Evolutionary conservation across 2,888 invertebrate genomes (phyloP).

Genomic region (Orthosia incerta): DNA sequence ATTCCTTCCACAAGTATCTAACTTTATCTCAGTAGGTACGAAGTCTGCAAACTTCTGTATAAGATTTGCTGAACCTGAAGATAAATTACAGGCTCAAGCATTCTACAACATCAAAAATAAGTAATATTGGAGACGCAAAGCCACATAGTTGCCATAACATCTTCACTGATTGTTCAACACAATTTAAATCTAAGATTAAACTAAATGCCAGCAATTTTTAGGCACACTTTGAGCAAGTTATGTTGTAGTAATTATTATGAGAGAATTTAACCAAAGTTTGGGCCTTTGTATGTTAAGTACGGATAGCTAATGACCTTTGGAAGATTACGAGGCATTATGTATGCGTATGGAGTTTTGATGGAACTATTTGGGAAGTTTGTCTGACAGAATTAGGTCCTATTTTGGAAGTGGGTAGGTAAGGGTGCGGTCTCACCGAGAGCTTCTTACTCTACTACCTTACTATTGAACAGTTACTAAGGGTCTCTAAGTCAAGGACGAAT

Average conservation of each 20-base stretch:
- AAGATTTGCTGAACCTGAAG: slow-evolving; percentile 13
- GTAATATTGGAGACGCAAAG: slow-evolving; percentile 17
- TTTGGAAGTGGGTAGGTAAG: background rate
- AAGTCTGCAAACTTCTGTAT: slow-evolving; percentile 20
- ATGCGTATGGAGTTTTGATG: slow-evolving; percentile 15
- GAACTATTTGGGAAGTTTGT: slow-evolving; percentile 20
- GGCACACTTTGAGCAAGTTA: slow-evolving; percentile 29
- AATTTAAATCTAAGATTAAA: slow-evolving; percentile 60
- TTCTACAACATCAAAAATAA: slow-evolving; percentile 25
- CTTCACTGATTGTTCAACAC: slow-evolving; percentile 37
- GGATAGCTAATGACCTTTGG: slow-evolving; percentile 35
- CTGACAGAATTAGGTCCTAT: background rate
- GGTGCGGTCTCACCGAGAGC: no score
- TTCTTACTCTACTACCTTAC: no score
- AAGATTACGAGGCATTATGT: slow-evolving; percentile 29
- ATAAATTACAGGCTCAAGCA: slow-evolving; percentile 18
- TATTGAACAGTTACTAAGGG: no score
- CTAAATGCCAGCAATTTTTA: slow-evolving; percentile 54
- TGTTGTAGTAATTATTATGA: slow-evolving; percentile 47
- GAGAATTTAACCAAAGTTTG: slow-evolving; percentile 30
- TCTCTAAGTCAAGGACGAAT: no score
- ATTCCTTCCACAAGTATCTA: background rate
- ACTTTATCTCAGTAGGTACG: slow-evolving; percentile 26
- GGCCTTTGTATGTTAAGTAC: slow-evolving; percentile 30
- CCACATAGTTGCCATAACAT: slow-evolving; percentile 27